phyloP scores from a whole-genome alignment of 2,888 invertebrate genomes.

The Lasioglossum oenotherae region DNA sequence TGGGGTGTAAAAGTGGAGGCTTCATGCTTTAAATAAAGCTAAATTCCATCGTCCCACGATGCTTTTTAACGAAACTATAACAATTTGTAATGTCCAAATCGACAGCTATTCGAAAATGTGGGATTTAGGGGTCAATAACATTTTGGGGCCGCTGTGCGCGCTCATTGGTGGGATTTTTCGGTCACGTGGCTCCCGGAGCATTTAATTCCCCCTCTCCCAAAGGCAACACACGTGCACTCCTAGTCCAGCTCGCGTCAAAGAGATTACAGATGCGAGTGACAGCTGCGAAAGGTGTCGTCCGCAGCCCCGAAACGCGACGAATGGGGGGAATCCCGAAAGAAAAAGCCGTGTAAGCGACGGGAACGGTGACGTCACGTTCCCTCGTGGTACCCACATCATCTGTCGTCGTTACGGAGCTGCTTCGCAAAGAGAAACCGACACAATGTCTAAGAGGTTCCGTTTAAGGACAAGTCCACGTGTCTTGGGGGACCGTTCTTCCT shows the following conservation, averaged over 20 bases:
- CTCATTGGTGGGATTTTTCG: not conserved
- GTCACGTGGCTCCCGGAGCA: not conserved
- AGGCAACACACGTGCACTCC: not conserved
- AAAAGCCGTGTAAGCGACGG: slow-evolving; percentile 35
- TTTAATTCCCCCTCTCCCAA: not conserved
- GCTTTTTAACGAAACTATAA: not conserved
- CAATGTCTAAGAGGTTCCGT: slow-evolving; percentile 17
- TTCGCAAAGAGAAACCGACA: slow-evolving; percentile 26
- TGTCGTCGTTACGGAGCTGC: slow-evolving; percentile 62
- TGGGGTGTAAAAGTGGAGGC: not conserved
- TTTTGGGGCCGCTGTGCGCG: not conserved
- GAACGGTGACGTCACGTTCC: slow-evolving; percentile 73
- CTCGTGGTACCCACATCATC: slow-evolving; percentile 77
- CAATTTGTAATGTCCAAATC: not conserved
- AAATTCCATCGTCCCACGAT: not conserved
- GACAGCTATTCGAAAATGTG: not conserved
- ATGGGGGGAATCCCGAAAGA: slow-evolving; percentile 28
- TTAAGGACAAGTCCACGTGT: slow-evolving; percentile 19
- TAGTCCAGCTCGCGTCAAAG: slow-evolving; percentile 10
- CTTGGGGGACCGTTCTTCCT: not conserved
- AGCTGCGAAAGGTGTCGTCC: slow-evolving; percentile 55
- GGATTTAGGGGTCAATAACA: not conserved
- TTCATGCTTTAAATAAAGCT: not conserved
- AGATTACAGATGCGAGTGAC: slow-evolving; percentile 56
- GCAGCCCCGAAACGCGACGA: slow-evolving; percentile 34